These are phyloP conservation scores for Cryptosula pallasiana DNA, from an alignment of 2,888 invertebrate genomes.

Conservation along the genomic window DNA sequence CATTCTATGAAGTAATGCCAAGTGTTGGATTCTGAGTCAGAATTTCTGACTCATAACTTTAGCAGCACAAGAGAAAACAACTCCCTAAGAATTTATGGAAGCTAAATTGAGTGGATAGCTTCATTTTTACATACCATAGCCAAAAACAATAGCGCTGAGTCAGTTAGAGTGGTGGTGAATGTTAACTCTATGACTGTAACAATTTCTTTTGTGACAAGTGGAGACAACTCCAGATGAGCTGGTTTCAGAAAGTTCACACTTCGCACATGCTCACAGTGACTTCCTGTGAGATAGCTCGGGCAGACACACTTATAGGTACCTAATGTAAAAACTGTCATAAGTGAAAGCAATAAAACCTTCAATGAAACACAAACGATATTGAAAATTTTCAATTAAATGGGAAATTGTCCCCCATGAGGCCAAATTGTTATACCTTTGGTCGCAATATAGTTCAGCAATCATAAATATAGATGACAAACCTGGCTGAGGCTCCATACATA, in stretches of 20 bases:
- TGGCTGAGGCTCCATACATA: conserved; percentile 6
- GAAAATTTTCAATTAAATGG: too few relatives aligned
- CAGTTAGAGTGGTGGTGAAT: neutral
- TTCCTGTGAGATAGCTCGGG: neutral
- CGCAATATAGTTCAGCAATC: too few relatives aligned
- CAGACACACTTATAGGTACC: neutral
- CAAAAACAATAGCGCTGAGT: neutral
- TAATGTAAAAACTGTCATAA: neutral
- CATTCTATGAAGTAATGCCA: neutral
- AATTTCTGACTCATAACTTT: too few relatives aligned
- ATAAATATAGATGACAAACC: too few relatives aligned
- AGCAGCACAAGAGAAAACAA: too few relatives aligned
- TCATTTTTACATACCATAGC: neutral
- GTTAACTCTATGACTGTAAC: neutral
- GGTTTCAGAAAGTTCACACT: neutral
- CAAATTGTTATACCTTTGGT: too few relatives aligned
- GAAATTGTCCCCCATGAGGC: too few relatives aligned
- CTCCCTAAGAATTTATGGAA: too few relatives aligned
- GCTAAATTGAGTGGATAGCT: too few relatives aligned
- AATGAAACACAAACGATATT: too few relatives aligned
- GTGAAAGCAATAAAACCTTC: neutral
- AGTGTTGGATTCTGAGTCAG: too few relatives aligned
- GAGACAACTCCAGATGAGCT: neutral
- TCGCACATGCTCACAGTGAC: neutral
- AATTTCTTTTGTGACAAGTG: neutral